A percentile compares a stretch with the other conserved stretches of the same genome.
Evolutionary conservation across 2,888 invertebrate genomes (phyloP).

Genomic region (Drosophila melanosoma): DNA sequence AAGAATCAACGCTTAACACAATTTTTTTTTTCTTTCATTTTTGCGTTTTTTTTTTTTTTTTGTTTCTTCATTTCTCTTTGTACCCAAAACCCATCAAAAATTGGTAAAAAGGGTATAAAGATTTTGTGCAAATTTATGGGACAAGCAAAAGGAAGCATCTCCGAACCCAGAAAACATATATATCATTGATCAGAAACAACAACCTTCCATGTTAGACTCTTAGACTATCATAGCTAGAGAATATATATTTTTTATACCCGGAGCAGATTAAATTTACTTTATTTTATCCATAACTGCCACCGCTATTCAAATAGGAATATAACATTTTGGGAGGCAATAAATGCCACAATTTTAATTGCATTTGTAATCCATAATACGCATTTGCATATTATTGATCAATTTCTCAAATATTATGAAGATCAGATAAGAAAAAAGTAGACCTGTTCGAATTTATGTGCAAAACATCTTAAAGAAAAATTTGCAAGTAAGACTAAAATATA

Average conservation of each 20-base stretch:
- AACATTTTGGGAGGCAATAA: background rate
- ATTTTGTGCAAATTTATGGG: background rate
- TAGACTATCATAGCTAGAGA: background rate
- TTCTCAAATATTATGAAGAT: background rate
- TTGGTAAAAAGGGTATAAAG: background rate
- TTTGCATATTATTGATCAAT: background rate
- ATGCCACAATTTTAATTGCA: background rate
- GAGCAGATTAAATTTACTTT: no score
- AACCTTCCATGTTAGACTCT: background rate
- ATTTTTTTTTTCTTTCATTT: constrained; percentile 40
- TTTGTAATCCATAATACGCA: background rate
- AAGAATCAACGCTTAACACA: constrained; percentile 80
- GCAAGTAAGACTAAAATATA: background rate
- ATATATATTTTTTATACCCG: background rate
- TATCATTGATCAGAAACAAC: background rate
- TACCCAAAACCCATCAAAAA: background rate
- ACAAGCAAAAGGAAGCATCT: background rate
- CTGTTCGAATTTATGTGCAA: background rate
- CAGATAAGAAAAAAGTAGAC: background rate
- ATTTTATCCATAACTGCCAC: background rate
- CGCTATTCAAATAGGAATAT: background rate
- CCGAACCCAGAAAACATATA: background rate
- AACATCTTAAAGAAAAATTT: background rate
- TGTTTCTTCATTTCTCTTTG: constrained; percentile 9
- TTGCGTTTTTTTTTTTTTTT: constrained; percentile 5